Percentiles rank a stretch among this genome's conserved stretches.
phyloP scores from a whole-genome alignment of 2,888 invertebrate genomes.

The Epinotia brunnichana region DNA sequence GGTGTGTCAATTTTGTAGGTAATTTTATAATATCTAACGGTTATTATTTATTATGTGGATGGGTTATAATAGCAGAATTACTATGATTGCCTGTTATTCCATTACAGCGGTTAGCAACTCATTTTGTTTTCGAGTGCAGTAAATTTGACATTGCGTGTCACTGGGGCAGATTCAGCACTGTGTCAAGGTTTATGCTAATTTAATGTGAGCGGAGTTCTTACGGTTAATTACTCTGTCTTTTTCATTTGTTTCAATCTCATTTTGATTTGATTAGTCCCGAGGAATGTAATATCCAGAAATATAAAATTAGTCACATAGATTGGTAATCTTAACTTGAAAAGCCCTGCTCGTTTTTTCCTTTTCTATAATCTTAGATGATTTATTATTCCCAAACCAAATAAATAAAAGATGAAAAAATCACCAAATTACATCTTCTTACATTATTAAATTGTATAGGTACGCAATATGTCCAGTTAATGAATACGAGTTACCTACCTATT shows the following conservation, averaged over 20 bases:
- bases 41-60: conserved; percentile 8
- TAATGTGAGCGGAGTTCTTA: background rate
- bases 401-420: no score
- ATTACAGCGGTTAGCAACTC: conserved; percentile 2
- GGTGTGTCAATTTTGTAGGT: conserved; percentile 11
- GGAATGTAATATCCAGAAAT: no score
- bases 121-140: conserved; percentile 9
- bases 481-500: background rate
- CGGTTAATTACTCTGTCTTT: no score
- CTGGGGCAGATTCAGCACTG: background rate
- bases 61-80: conserved; percentile 14
- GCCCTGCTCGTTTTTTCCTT: no score
- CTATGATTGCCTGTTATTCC: conserved; percentile 21
- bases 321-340: no score
- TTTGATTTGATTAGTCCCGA: no score
- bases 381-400: no score
- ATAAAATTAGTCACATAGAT: no score
- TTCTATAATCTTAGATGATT: no score
- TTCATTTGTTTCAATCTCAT: no score
- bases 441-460: background rate
- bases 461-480: background rate
- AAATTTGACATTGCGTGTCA: conserved; percentile 1
- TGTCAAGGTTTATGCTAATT: background rate
- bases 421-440: no score
- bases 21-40: conserved; percentile 17